A percentile compares a stretch with the other conserved stretches of the same genome.
Conservation (phyloP, 2,888 invertebrate genomes). For the Chymomyza caudatula region DNA sequence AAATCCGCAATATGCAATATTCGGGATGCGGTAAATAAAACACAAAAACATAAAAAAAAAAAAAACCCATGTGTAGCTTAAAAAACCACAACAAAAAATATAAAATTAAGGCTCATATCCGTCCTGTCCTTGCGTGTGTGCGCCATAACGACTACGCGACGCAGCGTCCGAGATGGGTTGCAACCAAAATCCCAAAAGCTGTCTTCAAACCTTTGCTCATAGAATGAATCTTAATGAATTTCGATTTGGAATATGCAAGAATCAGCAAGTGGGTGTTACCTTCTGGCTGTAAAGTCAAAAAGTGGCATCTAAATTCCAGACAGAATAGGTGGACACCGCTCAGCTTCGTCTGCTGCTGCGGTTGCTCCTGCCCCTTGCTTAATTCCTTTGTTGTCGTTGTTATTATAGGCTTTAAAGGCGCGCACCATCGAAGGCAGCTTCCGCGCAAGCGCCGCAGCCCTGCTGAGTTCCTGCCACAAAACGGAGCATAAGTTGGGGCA, state of each 20-base stretch:
- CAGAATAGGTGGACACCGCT: constrained; percentile 66
- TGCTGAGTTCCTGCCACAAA: background rate
- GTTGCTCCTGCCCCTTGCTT: background rate
- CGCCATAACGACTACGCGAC: background rate
- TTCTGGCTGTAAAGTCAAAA: constrained; percentile 75
- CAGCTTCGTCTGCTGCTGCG: background rate
- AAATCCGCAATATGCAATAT: constrained; percentile 28
- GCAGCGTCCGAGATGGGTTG: background rate
- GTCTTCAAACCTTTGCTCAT: constrained; percentile 37
- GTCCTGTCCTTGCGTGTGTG: constrained; percentile 13
- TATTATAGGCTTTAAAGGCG: constrained; percentile 22
- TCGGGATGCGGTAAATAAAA: constrained; percentile 8
- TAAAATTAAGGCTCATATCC: constrained; percentile 35
- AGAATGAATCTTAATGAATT: constrained; percentile 70
- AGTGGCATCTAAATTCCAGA: constrained; percentile 70
- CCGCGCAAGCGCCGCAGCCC: background rate
- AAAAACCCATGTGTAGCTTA: too few species aligned
- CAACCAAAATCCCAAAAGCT: constrained; percentile 26
- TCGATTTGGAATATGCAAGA: constrained; percentile 57
- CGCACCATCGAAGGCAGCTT: background rate
- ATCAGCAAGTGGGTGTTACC: constrained; percentile 75
- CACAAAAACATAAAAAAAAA: constrained; percentile 8
- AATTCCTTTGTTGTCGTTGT: constrained; percentile 31
- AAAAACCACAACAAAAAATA: constrained; percentile 2
- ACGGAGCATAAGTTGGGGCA: background rate